phyloP scores from a whole-genome alignment of 2,888 invertebrate genomes.

The Stenichneumon culpator region DNA sequence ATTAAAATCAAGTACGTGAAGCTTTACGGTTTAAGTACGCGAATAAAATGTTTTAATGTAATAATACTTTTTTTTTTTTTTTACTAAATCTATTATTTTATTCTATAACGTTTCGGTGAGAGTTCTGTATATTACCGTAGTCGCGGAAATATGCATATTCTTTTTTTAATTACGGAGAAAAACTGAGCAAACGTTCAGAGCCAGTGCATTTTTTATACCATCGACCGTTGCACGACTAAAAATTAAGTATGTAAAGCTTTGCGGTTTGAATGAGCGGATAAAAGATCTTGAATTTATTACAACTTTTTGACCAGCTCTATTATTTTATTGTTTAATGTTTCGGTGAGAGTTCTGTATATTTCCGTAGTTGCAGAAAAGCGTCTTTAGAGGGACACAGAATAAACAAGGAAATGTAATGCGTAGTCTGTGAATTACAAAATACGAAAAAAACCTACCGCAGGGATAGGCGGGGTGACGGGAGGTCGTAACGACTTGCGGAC shows the following conservation, averaged over 20 bases:
- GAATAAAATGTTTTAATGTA: neutral
- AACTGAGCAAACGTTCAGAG: too few relatives aligned
- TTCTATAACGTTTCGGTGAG: neutral
- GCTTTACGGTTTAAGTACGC: too few relatives aligned
- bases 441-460: slow-evolving; percentile 35
- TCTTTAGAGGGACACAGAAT: neutral
- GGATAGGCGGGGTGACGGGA: neutral
- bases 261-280: too few relatives aligned
- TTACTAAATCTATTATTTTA: neutral
- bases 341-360: neutral
- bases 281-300: neutral
- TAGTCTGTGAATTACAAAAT: slow-evolving; percentile 42
- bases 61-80: neutral
- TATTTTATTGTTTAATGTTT: neutral
- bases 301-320: neutral
- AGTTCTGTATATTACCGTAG: neutral
- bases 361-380: neutral
- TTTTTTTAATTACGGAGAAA: too few relatives aligned
- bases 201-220: too few relatives aligned
- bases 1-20: too few relatives aligned
- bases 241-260: too few relatives aligned
- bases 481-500: slow-evolving; percentile 37
- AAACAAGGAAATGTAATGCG: neutral
- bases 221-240: too few relatives aligned
- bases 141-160: too few relatives aligned